Percentiles rank a stretch among this genome's conserved stretches.
Evolutionary conservation across 2,888 invertebrate species (phyloP).

Genomic region (Troilus luridus): DNA sequence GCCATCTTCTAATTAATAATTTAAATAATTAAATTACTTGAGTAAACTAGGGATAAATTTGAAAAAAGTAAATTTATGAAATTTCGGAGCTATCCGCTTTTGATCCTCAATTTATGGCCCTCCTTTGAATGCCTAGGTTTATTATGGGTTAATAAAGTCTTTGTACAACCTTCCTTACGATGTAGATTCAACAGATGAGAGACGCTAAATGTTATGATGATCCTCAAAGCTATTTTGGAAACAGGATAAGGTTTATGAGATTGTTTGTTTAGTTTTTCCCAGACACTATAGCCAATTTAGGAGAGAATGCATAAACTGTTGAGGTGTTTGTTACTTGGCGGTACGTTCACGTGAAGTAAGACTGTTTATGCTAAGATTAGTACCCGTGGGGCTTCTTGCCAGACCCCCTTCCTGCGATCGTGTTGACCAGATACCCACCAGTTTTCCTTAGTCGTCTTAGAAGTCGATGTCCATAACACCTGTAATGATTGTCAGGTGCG

Average conservation of each 20-base stretch:
- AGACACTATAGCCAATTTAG: not conserved
- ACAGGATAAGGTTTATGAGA: not conserved
- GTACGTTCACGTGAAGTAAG: not conserved
- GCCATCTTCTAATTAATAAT: too few species aligned
- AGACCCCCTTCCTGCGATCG: not conserved
- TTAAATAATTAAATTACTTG: too few species aligned
- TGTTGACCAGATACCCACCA: not conserved
- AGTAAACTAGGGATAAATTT: too few species aligned
- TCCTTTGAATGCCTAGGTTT: not conserved
- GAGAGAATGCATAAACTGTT: constrained; percentile 24
- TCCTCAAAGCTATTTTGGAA: not conserved
- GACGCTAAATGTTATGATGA: not conserved
- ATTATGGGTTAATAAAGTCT: not conserved
- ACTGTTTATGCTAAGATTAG: constrained; percentile 9
- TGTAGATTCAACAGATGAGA: not conserved
- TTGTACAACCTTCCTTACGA: not conserved
- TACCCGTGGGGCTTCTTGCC: not conserved
- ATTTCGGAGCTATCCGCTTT: too few species aligned
- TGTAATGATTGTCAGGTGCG: not conserved
- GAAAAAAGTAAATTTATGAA: too few species aligned
- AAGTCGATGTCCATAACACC: not conserved
- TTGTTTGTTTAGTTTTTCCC: not conserved
- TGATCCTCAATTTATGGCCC: not conserved
- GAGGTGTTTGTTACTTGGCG: constrained; percentile 24
- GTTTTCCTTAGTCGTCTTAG: not conserved